Conservation (phyloP, 2,113 vertebrate genomes). For the Pseudorhombus dupliciocellatus region DNA sequence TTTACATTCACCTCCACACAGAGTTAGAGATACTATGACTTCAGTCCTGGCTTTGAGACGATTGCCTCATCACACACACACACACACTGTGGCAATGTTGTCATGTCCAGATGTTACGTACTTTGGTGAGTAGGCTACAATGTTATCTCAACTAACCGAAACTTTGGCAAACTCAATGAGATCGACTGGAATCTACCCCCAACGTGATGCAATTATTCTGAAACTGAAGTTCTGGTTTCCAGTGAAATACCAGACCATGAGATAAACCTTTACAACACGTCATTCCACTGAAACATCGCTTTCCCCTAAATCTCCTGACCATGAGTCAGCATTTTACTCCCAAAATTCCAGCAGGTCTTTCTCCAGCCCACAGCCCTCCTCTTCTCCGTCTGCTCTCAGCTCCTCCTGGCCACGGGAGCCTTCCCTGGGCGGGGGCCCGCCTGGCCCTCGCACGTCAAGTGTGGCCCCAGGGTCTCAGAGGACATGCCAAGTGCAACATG, state of each 20-base stretch:
- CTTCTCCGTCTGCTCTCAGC: constrained; percentile 62
- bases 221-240: neutral
- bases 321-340: constrained; percentile 70
- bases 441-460: constrained; percentile 80
- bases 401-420: constrained; percentile 69
- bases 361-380: constrained; percentile 57
- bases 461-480: constrained; percentile 78
- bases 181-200: neutral
- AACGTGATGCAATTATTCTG: neutral
- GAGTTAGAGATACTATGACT: neutral
- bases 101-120: neutral
- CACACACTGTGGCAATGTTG: neutral
- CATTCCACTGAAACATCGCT: constrained; percentile 21
- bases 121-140: neutral
- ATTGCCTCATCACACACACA: neutral
- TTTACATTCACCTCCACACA: neutral
- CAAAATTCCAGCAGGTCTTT: constrained; percentile 60
- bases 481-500: constrained; percentile 84
- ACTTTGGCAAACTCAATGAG: neutral
- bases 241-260: neutral
- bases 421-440: constrained; percentile 69
- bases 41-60: neutral
- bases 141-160: neutral
- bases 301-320: constrained; percentile 36
- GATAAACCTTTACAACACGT: constrained; percentile 11